A percentile compares a stretch with the other conserved stretches of the same genome.
Evolutionary conservation across 2,888 invertebrate genomes (phyloP).

Genomic region (Selenia dentaria): DNA sequence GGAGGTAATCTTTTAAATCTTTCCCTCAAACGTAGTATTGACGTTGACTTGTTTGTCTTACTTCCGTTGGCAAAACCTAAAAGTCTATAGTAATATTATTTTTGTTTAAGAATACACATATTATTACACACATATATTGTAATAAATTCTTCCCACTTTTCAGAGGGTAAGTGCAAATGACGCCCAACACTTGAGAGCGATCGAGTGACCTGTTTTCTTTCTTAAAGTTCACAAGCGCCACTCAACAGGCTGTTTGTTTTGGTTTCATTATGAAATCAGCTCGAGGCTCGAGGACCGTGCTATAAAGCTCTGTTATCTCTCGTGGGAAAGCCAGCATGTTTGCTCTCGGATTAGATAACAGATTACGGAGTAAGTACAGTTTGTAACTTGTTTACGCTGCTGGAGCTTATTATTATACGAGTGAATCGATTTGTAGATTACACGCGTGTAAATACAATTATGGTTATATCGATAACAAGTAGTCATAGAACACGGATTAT

Average conservation of each 20-base stretch:
- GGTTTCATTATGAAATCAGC: conserved; percentile 42
- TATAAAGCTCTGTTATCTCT: conserved; percentile 54
- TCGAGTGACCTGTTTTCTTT: conserved; percentile 9
- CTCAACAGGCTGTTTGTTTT: conserved; percentile 18
- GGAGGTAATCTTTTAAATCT: too few species aligned
- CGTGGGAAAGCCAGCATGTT: conserved; percentile 57
- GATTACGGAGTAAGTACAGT: conserved; percentile 12
- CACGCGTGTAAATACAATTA: conserved; percentile 1
- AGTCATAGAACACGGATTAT: too few species aligned
- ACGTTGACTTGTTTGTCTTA: too few species aligned
- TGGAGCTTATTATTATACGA: conserved; percentile 23
- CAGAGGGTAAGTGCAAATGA: conserved; percentile 2
- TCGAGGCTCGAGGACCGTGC: conserved; percentile 37
- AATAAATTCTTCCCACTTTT: neutral
- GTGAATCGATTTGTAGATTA: conserved; percentile 19
- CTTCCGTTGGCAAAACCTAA: too few species aligned
- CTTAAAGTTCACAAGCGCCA: conserved; percentile 14
- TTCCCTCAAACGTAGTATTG: too few species aligned
- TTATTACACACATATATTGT: too few species aligned
- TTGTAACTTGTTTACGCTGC: conserved; percentile 25
- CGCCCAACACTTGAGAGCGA: neutral
- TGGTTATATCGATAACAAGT: too few species aligned
- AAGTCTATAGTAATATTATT: too few species aligned
- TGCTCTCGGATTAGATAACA: conserved; percentile 52
- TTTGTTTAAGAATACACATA: too few species aligned